These are phyloP conservation scores for Eremophila alpestris DNA, from an alignment of 2,797 vertebrate genomes.

Conservation along the genomic window DNA sequence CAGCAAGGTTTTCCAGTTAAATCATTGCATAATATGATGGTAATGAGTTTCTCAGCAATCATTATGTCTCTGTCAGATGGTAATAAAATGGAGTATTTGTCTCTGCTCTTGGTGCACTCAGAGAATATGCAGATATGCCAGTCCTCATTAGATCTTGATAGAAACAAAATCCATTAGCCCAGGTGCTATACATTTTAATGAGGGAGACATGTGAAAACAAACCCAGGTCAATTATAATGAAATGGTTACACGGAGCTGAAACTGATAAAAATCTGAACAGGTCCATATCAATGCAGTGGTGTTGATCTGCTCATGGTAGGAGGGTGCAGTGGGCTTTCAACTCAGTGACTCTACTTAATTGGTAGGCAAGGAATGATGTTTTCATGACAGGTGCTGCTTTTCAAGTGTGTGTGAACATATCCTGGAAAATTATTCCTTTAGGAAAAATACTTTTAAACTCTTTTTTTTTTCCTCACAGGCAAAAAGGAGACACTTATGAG, in stretches of 20 bases:
- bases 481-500: neutral
- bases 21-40: slow-evolving; percentile 73
- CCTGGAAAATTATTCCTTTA: neutral
- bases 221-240: slow-evolving; percentile 72
- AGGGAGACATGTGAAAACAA: slow-evolving; percentile 69
- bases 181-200: slow-evolving; percentile 72
- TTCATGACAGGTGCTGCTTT: neutral
- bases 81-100: slow-evolving; percentile 74
- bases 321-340: neutral
- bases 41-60: slow-evolving; percentile 77
- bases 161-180: slow-evolving; percentile 76
- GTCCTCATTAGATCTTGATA: slow-evolving; percentile 74
- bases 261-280: slow-evolving; percentile 69
- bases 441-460: neutral
- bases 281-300: neutral
- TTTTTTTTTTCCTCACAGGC: neutral
- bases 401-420: neutral
- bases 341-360: neutral
- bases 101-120: slow-evolving; percentile 47
- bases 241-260: slow-evolving; percentile 59
- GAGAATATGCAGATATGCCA: slow-evolving; percentile 74
- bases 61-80: slow-evolving; percentile 76
- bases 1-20: slow-evolving; percentile 65
- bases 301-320: neutral
- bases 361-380: neutral